phyloP scores from a whole-genome alignment of 2,113 vertebrate species.

The Lycaon pictus region DNA sequence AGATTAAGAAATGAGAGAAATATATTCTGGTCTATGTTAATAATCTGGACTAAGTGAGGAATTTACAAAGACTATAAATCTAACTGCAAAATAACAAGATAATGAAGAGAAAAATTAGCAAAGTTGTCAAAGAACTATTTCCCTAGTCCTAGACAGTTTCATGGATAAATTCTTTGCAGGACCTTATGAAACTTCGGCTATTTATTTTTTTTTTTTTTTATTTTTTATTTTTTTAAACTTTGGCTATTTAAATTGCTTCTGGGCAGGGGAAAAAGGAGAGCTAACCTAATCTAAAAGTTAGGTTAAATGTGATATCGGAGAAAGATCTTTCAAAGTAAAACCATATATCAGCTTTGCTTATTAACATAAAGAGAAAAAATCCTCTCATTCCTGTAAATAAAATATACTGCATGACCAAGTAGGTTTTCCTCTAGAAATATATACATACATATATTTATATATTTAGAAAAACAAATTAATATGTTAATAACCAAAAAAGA shows the following conservation, averaged over 20 bases:
- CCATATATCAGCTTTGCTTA: neutral
- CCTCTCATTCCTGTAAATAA: neutral
- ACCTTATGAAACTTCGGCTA: conserved; percentile 1
- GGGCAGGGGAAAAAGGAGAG: neutral
- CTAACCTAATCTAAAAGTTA: neutral
- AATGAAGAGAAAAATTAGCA: neutral
- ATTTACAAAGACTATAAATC: conserved; percentile 11
- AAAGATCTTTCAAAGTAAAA: conserved; percentile 8
- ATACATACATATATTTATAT: neutral
- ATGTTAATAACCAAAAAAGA: neutral
- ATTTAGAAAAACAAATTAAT: neutral
- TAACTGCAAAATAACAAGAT: conserved; percentile 11
- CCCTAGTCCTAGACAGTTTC: neutral
- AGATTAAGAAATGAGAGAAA: neutral
- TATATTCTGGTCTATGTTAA: neutral
- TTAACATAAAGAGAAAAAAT: neutral
- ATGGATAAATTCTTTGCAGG: conserved; percentile 1
- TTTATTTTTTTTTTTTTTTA: neutral
- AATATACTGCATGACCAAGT: neutral
- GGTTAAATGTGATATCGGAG: neutral
- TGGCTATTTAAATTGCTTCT: conserved; percentile 53
- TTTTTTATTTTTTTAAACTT: neutral
- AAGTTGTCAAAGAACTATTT: conserved; percentile 42
- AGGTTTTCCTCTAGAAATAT: neutral
- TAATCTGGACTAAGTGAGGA: neutral